Base-by-base conservation (phyloP, 2,888 invertebrate genomes). In the Agrypnus murinus region DNA sequence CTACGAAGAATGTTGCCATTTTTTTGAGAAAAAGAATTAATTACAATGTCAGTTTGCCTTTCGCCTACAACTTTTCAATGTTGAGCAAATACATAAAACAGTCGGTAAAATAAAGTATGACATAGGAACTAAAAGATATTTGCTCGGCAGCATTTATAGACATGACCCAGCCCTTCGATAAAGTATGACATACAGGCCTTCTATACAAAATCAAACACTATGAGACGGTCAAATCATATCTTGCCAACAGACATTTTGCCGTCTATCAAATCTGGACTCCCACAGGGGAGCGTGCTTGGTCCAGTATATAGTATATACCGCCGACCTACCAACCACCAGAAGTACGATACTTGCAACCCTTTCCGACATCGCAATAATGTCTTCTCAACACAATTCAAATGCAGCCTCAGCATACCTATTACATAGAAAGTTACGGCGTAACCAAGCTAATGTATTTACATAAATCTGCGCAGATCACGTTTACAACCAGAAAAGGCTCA, bases 321-420 rank as follows among this genome's bases (percentile, higher is more conserved):
- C 36, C 10, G 36, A 36, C 10, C 10, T 36, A 8, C 36, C 10
- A 36, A 36, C 10, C 10, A 17, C 19, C 46, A 7, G 15, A 46
- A 15, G 8, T 38, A 38, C 38, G 8, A n/a, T 5, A 4, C 46
- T 46, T 46, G 46, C 46, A 15, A 15, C 17, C 46, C 15, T 15
- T 46, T 14, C 14, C 8, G 38, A 38, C 38, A 38, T n/a, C n/a
- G 6, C 46, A 46, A 46, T 46, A 46, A 46, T 46, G 19, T 14
- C 46, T 43, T 36, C 36, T 36, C 7, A 36, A 8, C n/a, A 17
- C 17, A 15, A 46, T 46, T 10, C 46, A 46, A 46, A 46, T 46
- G 46, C 15, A 46, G 46, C 17, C 46, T 15, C 46, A 46, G 17
- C 15, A 46, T 46, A 14, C 46, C 10, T 46, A 46, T 10, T n/a